Conservation (phyloP, 2,113 vertebrate genomes). For the Aphyosemion australe region DNA sequence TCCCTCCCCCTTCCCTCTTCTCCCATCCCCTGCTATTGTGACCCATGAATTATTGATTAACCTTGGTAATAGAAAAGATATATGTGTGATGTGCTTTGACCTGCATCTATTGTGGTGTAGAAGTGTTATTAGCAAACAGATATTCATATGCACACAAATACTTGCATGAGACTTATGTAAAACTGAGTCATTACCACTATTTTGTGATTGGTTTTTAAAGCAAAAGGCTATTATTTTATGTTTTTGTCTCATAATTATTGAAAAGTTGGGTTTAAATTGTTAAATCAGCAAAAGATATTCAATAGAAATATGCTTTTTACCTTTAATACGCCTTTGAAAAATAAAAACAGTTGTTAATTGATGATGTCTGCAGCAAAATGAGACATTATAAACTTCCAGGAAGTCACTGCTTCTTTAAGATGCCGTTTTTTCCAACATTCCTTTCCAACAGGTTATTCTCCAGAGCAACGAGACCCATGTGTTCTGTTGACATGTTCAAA, state of each 20-base stretch:
- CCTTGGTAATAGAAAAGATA: constrained; percentile 81
- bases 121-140: constrained; percentile 60
- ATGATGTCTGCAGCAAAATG: neutral
- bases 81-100: constrained; percentile 72
- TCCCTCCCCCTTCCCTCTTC: constrained; percentile 33
- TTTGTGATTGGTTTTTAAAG: constrained; percentile 16
- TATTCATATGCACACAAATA: constrained; percentile 60
- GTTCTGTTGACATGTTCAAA: constrained; percentile 72
- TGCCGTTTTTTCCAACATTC: constrained; percentile 39
- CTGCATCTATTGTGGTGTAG: constrained; percentile 60
- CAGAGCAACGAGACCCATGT: constrained; percentile 70
- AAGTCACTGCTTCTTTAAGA: constrained; percentile 30
- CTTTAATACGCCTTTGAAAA: too few relatives aligned
- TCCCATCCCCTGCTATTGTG: constrained; percentile 74
- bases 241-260: neutral
- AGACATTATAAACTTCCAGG: neutral
- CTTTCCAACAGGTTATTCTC: constrained; percentile 65
- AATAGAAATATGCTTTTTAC: too few relatives aligned
- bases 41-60: constrained; percentile 82
- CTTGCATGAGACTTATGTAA: constrained; percentile 41
- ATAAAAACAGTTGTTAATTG: too few relatives aligned
- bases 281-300: too few relatives aligned
- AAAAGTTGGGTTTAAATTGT: too few relatives aligned
- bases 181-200: constrained; percentile 31
- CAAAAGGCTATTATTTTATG: neutral